Percentiles rank a stretch among this genome's conserved stretches.
Evolutionary conservation across 2,888 invertebrate genomes (phyloP).

Genomic region (Galeruca laticollis): DNA sequence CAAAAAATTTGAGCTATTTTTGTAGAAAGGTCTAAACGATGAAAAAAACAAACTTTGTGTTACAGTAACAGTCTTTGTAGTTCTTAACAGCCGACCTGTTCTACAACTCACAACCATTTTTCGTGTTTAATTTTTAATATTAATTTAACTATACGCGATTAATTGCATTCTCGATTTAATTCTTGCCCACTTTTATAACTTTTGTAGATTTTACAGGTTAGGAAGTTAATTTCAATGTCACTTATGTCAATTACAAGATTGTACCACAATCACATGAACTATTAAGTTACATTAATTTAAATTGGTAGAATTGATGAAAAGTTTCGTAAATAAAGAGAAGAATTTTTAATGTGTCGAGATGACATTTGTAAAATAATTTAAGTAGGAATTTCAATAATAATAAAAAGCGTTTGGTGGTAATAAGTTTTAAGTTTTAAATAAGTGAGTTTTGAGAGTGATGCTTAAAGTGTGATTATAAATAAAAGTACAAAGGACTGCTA

Average conservation of each 20-base stretch:
- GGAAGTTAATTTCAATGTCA: conserved; percentile 14
- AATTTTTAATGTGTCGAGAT: not conserved
- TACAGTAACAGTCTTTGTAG: conserved; percentile 52
- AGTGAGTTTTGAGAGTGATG: conserved; percentile 12
- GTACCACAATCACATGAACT: not conserved
- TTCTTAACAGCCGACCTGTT: conserved; percentile 55
- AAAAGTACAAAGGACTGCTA: conserved; percentile 25
- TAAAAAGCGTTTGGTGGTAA: not conserved
- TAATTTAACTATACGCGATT: conserved; percentile 8
- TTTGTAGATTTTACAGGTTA: conserved; percentile 21
- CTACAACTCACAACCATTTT: conserved; percentile 59
- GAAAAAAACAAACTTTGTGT: conserved; percentile 50
- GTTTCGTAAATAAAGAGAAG: not conserved
- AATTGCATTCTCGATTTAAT: conserved; percentile 22
- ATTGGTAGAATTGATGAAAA: too few species aligned
- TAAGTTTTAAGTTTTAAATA: conserved; percentile 7
- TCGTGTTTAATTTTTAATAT: not conserved
- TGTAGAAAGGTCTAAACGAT: conserved; percentile 32
- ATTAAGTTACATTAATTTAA: too few species aligned
- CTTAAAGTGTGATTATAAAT: conserved; percentile 24
- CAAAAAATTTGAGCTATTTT: conserved; percentile 22
- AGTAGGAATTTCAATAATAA: conserved; percentile 10
- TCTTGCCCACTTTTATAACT: conserved; percentile 24
- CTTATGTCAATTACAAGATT: conserved; percentile 7
- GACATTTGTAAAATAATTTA: conserved; percentile 1